Conservation (phyloP, 2,797 vertebrate genomes). For the Fistularia commersonii region DNA sequence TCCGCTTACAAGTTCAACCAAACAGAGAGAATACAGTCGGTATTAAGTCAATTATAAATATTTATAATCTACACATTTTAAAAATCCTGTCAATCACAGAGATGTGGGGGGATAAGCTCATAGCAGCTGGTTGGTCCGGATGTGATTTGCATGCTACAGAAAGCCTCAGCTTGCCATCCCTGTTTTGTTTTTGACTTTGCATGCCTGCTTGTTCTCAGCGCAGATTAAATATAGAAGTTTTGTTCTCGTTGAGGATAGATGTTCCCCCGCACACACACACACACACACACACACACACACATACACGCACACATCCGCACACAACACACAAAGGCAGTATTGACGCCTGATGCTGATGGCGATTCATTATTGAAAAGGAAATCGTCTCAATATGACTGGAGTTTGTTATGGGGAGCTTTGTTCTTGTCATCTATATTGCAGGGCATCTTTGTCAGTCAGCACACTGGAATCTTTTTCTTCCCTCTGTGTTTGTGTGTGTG, state of each 20-base stretch:
- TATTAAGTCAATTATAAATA: constrained; percentile 85
- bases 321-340: constrained; percentile 62
- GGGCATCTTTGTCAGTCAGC: constrained; percentile 75
- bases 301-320: too few relatives aligned
- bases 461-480: constrained; percentile 62
- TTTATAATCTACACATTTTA: constrained; percentile 82
- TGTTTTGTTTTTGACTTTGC: constrained; percentile 78
- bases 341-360: constrained; percentile 74
- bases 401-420: constrained; percentile 77
- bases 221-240: constrained; percentile 85
- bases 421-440: constrained; percentile 82
- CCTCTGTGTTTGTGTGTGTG: constrained; percentile 58
- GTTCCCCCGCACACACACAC: constrained; percentile 37
- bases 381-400: constrained; percentile 75
- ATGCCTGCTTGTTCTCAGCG: constrained; percentile 72
- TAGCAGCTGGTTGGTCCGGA: constrained; percentile 66
- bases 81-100: constrained; percentile 78
- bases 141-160: constrained; percentile 79
- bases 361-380: constrained; percentile 82
- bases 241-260: constrained; percentile 75
- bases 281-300: constrained; percentile 20
- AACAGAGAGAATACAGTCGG: constrained; percentile 76
- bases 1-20: constrained; percentile 65
- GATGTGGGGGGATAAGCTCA: constrained; percentile 71
- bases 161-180: constrained; percentile 68